A percentile compares a stretch with the other conserved stretches of the same genome.
Evolutionary conservation across 2,888 invertebrate genomes (phyloP).

Genomic region (Cheiracanthium punctorium): DNA sequence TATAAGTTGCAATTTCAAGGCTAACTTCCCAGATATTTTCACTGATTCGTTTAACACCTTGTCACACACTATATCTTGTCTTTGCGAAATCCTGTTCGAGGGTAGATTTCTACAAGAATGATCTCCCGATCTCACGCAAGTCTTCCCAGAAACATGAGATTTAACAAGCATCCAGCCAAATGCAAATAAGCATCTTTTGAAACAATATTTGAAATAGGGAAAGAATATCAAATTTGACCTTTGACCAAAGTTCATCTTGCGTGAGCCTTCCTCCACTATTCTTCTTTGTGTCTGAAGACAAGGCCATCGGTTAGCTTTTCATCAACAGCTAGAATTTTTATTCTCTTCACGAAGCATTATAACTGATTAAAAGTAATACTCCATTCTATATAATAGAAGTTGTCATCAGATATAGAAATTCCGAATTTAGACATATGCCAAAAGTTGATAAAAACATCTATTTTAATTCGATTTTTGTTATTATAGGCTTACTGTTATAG

Average conservation of each 20-base stretch:
- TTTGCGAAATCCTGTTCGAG: not conserved
- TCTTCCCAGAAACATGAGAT: not conserved
- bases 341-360: slow-evolving; percentile 8
- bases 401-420: not conserved
- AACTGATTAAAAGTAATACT: slow-evolving; percentile 2
- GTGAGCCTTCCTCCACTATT: slow-evolving; percentile 32
- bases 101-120: not conserved
- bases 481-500: too few relatives aligned
- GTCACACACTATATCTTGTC: not conserved
- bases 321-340: slow-evolving; percentile 16
- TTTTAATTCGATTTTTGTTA: not conserved
- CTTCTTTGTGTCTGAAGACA: slow-evolving; percentile 44
- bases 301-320: slow-evolving; percentile 27
- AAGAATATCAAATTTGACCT: slow-evolving; percentile 36
- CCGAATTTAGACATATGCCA: not conserved
- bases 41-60: slow-evolving; percentile 10
- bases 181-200: slow-evolving; percentile 34
- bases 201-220: slow-evolving; percentile 45
- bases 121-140: slow-evolving; percentile 3
- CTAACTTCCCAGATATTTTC: not conserved
- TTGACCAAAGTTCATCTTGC: slow-evolving; percentile 34
- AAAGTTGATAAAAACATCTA: not conserved
- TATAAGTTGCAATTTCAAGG: not conserved
- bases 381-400: not conserved
- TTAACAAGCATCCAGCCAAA: slow-evolving; percentile 17